Base-by-base conservation (phyloP, 2,797 vertebrate genomes). In the Hemibagrus guttatus region DNA sequence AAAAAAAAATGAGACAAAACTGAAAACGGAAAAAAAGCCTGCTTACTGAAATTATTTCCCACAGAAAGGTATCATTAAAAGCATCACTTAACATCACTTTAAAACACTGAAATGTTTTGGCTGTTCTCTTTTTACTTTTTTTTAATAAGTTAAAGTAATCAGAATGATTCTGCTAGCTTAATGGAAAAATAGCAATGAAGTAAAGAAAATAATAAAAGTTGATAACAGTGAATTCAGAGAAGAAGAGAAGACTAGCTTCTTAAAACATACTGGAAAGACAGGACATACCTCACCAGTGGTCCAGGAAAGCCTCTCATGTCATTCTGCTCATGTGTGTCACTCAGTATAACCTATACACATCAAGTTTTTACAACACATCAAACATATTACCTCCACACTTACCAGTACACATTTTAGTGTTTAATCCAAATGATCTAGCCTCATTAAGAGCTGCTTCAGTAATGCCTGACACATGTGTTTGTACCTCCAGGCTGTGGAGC, bases 401-500 rank as follows among this genome's bases (percentile, higher is more conserved):
- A 28, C 31, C 4, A n/a, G 9, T 85, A 3, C 75, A 31, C 28
- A 58, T 78, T 31, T 46, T 79, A 5, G 2, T 8, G 6, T 39
- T 59, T 42, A 79, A 59, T 59, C 23, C 23, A 61, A 80, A 42
- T 80, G 3, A 19, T 19, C 79, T 46, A 17, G 14, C 39, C 26
- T 64, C 59, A 17, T 35, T 54, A 83, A 52, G 11, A 28, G 19
- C 46, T 59, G 64, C 6, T 80, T 23, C 14, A 8, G 21, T 39
- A 42, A 56, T 19, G 5, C 35, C 17, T 35, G 14, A 80, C 19
- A 35, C 0, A 21, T 21, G 17, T 8, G 58, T 59, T 26, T 4
- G 5, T 87, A 97, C 98, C 95, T 98, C 97, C 89, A 98, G 90
- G 92, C 96, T 98, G 92, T 97, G 97, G 68, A 99, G 89, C 89